phyloP scores from a whole-genome alignment of 2,888 invertebrate species.

The Octonoba sinensis region DNA sequence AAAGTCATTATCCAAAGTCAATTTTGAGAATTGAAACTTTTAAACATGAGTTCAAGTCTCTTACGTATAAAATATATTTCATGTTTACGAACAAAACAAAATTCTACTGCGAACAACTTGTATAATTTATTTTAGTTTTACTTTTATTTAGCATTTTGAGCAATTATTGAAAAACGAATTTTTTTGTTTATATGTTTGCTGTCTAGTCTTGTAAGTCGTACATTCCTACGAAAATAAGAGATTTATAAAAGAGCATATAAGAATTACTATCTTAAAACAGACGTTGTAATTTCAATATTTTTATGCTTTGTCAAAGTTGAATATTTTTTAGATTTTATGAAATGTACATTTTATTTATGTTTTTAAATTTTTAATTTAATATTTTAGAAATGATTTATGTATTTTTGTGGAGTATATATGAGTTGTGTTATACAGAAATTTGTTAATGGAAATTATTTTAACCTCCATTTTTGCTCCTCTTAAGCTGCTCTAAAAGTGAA shows the following conservation, averaged over 20 bases:
- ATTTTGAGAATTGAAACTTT: too few relatives aligned
- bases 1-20: too few relatives aligned
- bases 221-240: constrained; percentile 45
- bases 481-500: too few relatives aligned
- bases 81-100: constrained; percentile 13
- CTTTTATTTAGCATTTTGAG: neutral
- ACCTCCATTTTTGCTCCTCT: too few relatives aligned
- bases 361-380: constrained; percentile 10
- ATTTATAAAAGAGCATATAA: constrained; percentile 28
- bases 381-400: neutral
- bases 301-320: constrained; percentile 41
- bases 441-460: too few relatives aligned
- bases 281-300: constrained; percentile 35
- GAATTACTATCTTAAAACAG: constrained; percentile 11
- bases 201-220: constrained; percentile 40
- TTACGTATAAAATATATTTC: too few relatives aligned
- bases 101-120: constrained; percentile 1
- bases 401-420: too few relatives aligned
- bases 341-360: constrained; percentile 20
- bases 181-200: constrained; percentile 16
- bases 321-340: constrained; percentile 14
- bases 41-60: too few relatives aligned
- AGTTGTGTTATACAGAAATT: too few relatives aligned
- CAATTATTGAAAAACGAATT: neutral
- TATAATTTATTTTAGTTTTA: constrained; percentile 1